Percentiles rank a stretch among this genome's conserved stretches.
Evolutionary conservation across 2,888 invertebrate genomes (phyloP).

Genomic region (Sinhomidia bicolor): DNA sequence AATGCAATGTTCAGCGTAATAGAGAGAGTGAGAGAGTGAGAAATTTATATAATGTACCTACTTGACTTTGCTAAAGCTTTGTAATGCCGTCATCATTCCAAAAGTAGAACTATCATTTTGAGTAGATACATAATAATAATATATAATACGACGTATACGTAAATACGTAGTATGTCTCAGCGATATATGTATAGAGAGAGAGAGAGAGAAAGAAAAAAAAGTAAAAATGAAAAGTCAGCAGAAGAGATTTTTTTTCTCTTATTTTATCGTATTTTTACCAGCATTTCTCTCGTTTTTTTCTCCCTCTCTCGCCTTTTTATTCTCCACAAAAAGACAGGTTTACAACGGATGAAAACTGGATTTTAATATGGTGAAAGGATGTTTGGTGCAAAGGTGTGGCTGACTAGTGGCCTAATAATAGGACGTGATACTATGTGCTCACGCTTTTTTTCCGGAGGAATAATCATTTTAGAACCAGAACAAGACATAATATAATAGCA

Average conservation of each 20-base stretch:
- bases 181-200: too few relatives aligned
- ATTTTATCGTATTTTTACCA: slow-evolving; percentile 58
- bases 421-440: slow-evolving; percentile 57
- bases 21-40: background rate
- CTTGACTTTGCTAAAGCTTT: background rate
- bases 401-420: slow-evolving; percentile 70
- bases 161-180: too few relatives aligned
- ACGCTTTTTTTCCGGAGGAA: background rate
- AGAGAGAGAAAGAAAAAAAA: slow-evolving; percentile 29
- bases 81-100: slow-evolving; percentile 13
- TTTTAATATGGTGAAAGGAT: slow-evolving; percentile 71
- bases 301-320: too few relatives aligned
- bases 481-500: too few relatives aligned
- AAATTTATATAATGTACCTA: background rate
- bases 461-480: slow-evolving; percentile 14
- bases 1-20: too few relatives aligned
- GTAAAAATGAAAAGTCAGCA: slow-evolving; percentile 52
- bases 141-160: too few relatives aligned
- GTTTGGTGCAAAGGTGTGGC: slow-evolving; percentile 73
- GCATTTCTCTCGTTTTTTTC: slow-evolving; percentile 42
- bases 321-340: slow-evolving; percentile 67
- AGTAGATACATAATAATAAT: background rate
- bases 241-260: slow-evolving; percentile 59
- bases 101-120: slow-evolving; percentile 36
- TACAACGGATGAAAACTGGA: slow-evolving; percentile 68